A percentile compares a stretch with the other conserved stretches of the same genome.
Conservation (phyloP, 2,888 invertebrate genomes). For the Elgonia sp. region DNA sequence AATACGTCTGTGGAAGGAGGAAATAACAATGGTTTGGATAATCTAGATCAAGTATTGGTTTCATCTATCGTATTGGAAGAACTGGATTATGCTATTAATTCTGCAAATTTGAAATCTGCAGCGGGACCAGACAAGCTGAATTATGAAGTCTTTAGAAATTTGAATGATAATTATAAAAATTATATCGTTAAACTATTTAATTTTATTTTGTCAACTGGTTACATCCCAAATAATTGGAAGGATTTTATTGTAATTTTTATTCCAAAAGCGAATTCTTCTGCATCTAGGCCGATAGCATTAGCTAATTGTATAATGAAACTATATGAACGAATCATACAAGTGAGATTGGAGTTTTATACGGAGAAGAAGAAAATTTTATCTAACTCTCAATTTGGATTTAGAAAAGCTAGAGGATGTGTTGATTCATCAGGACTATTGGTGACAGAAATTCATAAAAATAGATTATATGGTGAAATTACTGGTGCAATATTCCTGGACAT, state of each 20-base stretch:
- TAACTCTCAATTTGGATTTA: slow-evolving; percentile 11
- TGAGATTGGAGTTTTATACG: slow-evolving; percentile 17
- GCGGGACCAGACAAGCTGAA: no score
- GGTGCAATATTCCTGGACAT: slow-evolving; percentile 25
- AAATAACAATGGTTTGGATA: no score
- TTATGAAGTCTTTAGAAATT: no score
- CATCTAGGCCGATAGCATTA: slow-evolving; percentile 19
- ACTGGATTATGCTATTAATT: no score
- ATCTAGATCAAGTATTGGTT: no score
- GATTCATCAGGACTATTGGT: background rate
- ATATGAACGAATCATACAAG: slow-evolving; percentile 25
- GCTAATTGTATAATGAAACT: slow-evolving; percentile 23
- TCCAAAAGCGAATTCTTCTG: slow-evolving; percentile 17
- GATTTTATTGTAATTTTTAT: slow-evolving; percentile 14
- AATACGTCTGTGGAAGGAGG: no score
- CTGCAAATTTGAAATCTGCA: no score
- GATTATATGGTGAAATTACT: background rate
- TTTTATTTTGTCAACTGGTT: no score
- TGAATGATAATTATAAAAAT: no score
- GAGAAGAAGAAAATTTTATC: slow-evolving; percentile 1
- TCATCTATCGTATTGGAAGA: no score
- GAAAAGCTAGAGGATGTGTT: background rate
- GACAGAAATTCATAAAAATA: background rate
- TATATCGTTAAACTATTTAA: no score
- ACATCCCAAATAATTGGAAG: no score